Evolutionary conservation across 2,797 vertebrate genomes (phyloP), one percentile per base, ranked within the genome.

Genomic region (Nannoperca australis): DNA sequence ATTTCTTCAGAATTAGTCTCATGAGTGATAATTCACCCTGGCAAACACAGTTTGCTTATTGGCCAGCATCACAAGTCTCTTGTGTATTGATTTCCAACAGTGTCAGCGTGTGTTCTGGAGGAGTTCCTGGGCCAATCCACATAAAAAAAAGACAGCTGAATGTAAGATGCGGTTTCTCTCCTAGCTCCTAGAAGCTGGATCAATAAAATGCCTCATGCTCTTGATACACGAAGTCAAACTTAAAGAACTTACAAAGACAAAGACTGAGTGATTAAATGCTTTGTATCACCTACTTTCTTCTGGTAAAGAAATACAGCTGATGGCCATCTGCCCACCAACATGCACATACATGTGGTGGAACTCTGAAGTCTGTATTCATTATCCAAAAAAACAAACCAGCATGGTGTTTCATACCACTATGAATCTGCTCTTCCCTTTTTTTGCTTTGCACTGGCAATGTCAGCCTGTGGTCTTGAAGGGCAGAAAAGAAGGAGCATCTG

Each of bases 291-390:
- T 59, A 2, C 27, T 2, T 5, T 50, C 70, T 18, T 32, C 65
- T 55, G 59, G 7, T 61, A 2, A 50, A 24, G n/a, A 34, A 63
- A 42, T 8, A 14, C 58, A 69, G 51, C 42, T 62, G 54, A 59
- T 30, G 14, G 18, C 40, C 56, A 60, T 53, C 53, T 56, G 58
- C 49, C 50, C 59, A n/a, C 24, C 38, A 59, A 36, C 60, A 65
- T 11, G 36, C 45, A 58, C 60, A 8, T 11, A 14, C 10, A 56
- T 5, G 34, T 24, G 18, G 17, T 2, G 1, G 9, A 14, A 4
- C 15, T 45, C 20, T 32, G 27, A 24, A 17, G 27, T 58, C 40
- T 56, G 18, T 15, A 47, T 45, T 54, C 1, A 30, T 53, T 40
- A 10, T 40, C 49, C n/a, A 22, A 18, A 17, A 30, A 9, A 45